Percentiles rank a stretch among this genome's conserved stretches.
Conservation (phyloP, 2,888 invertebrate genomes). For the Cistogaster globosa region DNA sequence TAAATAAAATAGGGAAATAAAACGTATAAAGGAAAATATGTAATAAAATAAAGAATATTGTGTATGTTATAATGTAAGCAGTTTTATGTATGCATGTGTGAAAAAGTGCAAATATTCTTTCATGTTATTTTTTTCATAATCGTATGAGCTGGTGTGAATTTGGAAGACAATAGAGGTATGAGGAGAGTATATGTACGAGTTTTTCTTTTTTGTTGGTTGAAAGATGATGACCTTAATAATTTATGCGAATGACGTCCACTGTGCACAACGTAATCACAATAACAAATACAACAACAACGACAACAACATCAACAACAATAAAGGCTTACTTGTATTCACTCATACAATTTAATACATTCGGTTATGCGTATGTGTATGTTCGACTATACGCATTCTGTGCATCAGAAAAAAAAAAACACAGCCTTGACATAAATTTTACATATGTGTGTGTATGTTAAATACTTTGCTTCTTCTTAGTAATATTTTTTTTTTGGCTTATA, state of each 20-base stretch:
- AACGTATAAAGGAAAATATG: slow-evolving; percentile 11
- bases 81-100: slow-evolving; percentile 12
- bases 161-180: slow-evolving; percentile 22
- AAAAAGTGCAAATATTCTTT: slow-evolving; percentile 47
- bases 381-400: slow-evolving; percentile 57
- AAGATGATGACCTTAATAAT: slow-evolving; percentile 72
- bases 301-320: slow-evolving; percentile 65
- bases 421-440: slow-evolving; percentile 74
- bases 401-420: slow-evolving; percentile 55
- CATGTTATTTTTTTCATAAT: not conserved
- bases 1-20: slow-evolving; percentile 56
- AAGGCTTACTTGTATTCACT: slow-evolving; percentile 45
- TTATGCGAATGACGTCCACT: slow-evolving; percentile 71
- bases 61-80: slow-evolving; percentile 15
- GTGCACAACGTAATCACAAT: slow-evolving; percentile 72
- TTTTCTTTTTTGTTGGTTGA: slow-evolving; percentile 59
- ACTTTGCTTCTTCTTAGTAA: slow-evolving; percentile 29
- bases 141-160: not conserved
- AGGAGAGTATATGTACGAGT: slow-evolving; percentile 30
- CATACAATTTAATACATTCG: not conserved
- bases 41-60: slow-evolving; percentile 22
- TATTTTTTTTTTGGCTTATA: slow-evolving; percentile 13
- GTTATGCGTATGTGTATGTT: not conserved
- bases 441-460: slow-evolving; percentile 53
- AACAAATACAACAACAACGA: slow-evolving; percentile 73